Evolutionary conservation across 2,113 vertebrate species (phyloP).

Genomic region (Myxocyprinus asiaticus): DNA sequence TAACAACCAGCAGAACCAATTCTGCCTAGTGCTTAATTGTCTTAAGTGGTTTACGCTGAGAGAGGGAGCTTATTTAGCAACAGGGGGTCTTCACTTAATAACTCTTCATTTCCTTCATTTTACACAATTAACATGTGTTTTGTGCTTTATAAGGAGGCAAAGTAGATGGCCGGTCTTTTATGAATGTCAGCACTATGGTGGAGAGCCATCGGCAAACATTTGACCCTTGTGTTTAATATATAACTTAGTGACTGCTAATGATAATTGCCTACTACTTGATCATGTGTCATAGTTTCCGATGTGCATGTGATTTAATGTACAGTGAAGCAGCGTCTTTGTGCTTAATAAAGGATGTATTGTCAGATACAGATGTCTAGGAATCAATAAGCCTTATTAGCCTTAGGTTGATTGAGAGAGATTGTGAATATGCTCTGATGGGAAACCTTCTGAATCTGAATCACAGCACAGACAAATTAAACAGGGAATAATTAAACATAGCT

Average conservation of each 20-base stretch:
- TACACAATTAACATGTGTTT: slow-evolving; percentile 31
- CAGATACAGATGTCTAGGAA: background rate
- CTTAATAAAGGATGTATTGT: slow-evolving; percentile 10
- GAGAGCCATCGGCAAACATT: slow-evolving; percentile 21
- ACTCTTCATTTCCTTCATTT: slow-evolving; percentile 58
- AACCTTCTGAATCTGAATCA: slow-evolving; percentile 8
- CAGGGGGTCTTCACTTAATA: slow-evolving; percentile 54
- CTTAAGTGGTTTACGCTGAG: slow-evolving; percentile 59
- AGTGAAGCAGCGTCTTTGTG: slow-evolving; percentile 13
- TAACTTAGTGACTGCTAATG: slow-evolving; percentile 33
- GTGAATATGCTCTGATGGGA: slow-evolving; percentile 5
- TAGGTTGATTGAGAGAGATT: background rate
- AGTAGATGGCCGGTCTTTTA: background rate
- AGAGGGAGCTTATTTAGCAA: slow-evolving; percentile 60
- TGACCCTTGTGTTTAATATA: slow-evolving; percentile 35
- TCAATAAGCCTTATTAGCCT: slow-evolving; percentile 26
- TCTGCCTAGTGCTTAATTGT: slow-evolving; percentile 60
- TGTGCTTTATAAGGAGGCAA: slow-evolving; percentile 10
- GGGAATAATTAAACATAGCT: background rate
- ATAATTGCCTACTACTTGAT: slow-evolving; percentile 21
- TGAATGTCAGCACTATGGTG: slow-evolving; percentile 34
- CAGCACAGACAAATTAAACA: background rate
- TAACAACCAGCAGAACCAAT: slow-evolving; percentile 58
- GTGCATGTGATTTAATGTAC: slow-evolving; percentile 1
- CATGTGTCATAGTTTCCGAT: slow-evolving; percentile 42